Conservation (phyloP, 2,113 vertebrate species). For the Brienomyrus brachyistius region DNA sequence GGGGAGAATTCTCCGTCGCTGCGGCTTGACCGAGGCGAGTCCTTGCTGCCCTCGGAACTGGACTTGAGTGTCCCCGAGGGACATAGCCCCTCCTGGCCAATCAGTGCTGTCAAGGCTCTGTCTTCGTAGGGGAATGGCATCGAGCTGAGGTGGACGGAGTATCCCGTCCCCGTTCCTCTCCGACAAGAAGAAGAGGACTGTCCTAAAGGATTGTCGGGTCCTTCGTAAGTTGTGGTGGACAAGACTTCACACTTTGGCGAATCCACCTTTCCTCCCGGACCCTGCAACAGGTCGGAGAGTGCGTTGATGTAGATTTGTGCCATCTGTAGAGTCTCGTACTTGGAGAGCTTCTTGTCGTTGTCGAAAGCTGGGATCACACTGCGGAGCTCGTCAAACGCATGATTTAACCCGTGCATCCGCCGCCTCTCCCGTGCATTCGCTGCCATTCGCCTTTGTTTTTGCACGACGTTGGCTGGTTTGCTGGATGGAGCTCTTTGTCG, state of each 20-base stretch:
- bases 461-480: constrained; percentile 64
- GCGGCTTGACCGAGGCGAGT: constrained; percentile 77
- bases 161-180: constrained; percentile 42
- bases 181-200: constrained; percentile 43
- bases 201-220: constrained; percentile 38
- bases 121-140: constrained; percentile 72
- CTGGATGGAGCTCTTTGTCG: constrained; percentile 61
- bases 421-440: constrained; percentile 87
- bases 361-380: constrained; percentile 91
- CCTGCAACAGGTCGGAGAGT: constrained; percentile 78
- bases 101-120: constrained; percentile 58
- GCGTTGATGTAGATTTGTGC: constrained; percentile 97
- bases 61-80: constrained; percentile 54
- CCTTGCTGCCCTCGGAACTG: constrained; percentile 63
- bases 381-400: constrained; percentile 91
- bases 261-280: constrained; percentile 41
- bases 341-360: constrained; percentile 96
- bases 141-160: constrained; percentile 66
- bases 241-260: constrained; percentile 50
- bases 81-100: constrained; percentile 57
- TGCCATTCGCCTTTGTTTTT: constrained; percentile 80
- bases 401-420: constrained; percentile 91
- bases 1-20: constrained; percentile 96
- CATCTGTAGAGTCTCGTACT: constrained; percentile 97
- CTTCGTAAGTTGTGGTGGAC: constrained; percentile 45